A percentile compares a stretch with the other conserved stretches of the same genome.
Evolutionary conservation across 1,140 invertebrate species (phyloP).

Genomic region (Sogatella furcifera): DNA sequence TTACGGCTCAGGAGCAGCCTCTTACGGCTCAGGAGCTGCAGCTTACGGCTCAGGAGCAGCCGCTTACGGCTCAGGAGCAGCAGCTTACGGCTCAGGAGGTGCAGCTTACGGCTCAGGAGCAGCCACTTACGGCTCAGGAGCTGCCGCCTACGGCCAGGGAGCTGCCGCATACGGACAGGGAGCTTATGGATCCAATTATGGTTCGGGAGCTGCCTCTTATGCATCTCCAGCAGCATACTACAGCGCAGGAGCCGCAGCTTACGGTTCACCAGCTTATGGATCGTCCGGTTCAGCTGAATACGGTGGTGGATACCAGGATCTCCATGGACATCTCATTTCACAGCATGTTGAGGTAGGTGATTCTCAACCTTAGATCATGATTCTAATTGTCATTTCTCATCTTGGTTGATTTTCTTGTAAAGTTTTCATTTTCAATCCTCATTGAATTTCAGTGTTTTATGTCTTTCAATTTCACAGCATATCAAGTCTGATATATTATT

Average conservation of each 20-base stretch:
- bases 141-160: not conserved
- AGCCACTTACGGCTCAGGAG: not conserved
- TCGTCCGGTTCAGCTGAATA: conserved; percentile 2
- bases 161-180: conserved; percentile 3
- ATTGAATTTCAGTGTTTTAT: too few species aligned
- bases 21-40: not conserved
- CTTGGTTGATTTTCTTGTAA: too few species aligned
- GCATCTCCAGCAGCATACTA: not conserved
- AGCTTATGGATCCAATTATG: conserved; percentile 6
- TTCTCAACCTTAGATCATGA: too few species aligned
- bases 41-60: not conserved
- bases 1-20: too few species aligned
- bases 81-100: conserved; percentile 4
- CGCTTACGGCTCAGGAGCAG: not conserved
- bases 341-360: conserved; percentile 8
- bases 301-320: not conserved
- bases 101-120: not conserved
- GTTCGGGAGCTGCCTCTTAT: not conserved
- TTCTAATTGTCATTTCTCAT: too few species aligned
- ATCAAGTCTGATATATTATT: too few species aligned
- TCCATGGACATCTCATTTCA: conserved; percentile 8
- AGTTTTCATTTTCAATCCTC: too few species aligned
- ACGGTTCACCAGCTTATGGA: not conserved
- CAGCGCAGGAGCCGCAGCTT: not conserved
- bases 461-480: too few species aligned